Evolutionary conservation across 2,888 invertebrate species (phyloP).

Genomic region (Nemapogon koenigi): DNA sequence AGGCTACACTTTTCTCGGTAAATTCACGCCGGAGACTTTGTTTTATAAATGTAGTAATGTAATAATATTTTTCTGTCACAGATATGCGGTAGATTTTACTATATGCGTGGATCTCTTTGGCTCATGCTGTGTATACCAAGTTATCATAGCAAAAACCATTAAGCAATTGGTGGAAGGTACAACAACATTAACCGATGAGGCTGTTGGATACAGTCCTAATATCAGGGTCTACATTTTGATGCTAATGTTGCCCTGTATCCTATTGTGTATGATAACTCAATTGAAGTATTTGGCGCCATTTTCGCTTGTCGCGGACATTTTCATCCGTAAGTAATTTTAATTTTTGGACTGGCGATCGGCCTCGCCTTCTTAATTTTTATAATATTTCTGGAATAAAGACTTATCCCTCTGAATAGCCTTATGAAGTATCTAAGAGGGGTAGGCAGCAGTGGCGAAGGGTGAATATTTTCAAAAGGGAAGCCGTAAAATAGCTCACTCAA

Average conservation of each 20-base stretch:
- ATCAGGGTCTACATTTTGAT: conserved; percentile 22
- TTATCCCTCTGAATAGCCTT: no score
- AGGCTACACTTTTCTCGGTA: no score
- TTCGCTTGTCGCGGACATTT: conserved; percentile 28
- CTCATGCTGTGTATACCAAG: conserved; percentile 28
- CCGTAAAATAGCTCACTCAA: no score
- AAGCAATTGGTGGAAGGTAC: conserved; percentile 27
- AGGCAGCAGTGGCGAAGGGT: no score
- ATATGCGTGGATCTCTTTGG: conserved; percentile 27
- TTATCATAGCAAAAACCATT: conserved; percentile 25
- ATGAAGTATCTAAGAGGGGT: no score
- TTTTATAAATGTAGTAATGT: no score
- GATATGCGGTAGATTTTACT: conserved; percentile 25
- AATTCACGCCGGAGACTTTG: no score
- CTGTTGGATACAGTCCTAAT: conserved; percentile 17
- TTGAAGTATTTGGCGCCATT: conserved; percentile 36
- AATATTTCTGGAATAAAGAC: no score
- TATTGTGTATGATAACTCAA: conserved; percentile 29
- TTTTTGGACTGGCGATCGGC: no score
- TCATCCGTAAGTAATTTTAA: conserved; percentile 23
- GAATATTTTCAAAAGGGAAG: no score
- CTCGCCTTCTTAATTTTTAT: no score
- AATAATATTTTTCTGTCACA: no score
- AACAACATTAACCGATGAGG: conserved; percentile 7
- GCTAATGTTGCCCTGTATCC: conserved; percentile 25